Evolutionary conservation across 2,888 invertebrate species (phyloP), one percentile per base, ranked within the genome.

Genomic region (Mantis religiosa): DNA sequence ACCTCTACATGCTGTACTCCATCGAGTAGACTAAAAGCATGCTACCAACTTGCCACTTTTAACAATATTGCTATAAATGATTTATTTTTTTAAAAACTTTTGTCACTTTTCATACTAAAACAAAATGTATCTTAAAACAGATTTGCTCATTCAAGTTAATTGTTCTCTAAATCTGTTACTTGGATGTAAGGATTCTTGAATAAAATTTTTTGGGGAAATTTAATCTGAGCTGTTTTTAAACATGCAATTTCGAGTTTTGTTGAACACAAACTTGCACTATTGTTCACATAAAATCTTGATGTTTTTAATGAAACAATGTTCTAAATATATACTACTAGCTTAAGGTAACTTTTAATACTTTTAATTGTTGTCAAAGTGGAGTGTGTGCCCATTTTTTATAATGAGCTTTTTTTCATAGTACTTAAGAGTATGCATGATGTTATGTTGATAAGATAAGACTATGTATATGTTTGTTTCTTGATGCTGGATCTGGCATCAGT

Each of bases 1-100:
- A 95, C 92, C 93, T 95, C 92, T 95, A 95, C 93, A 95, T 96
- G 95, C 94, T 94, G 91, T 94, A 94, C 92, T 93, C 93, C 92
- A 93, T 94, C 92, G 93, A 94, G 92, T 94, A 93, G 92, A 71
- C 83, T 71, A 20, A 6, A 28, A 30, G 41, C 41, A 34, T 28
- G 30, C 30, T 82, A 82, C 15, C 82, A 71, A 25, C 30, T 82
- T 87, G 87, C 87, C 87, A 87, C 87, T 87, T 87, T 82, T 87
- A 87, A 87, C 87, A 30, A 82, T 6, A 71, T 20, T 71, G 54
- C 54, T 71, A 71, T 20, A 71, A 71, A 71, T 71, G 3, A 71
- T 71, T 71, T 71, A 71, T 71, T 71, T 71, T 71, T 71, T 71
- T 71, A 71, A 71, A n/a, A 71, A 25, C 41, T 41, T 71, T 71